phyloP scores from a whole-genome alignment of 2,113 vertebrate species.

The Todiramphus saurophagus region DNA sequence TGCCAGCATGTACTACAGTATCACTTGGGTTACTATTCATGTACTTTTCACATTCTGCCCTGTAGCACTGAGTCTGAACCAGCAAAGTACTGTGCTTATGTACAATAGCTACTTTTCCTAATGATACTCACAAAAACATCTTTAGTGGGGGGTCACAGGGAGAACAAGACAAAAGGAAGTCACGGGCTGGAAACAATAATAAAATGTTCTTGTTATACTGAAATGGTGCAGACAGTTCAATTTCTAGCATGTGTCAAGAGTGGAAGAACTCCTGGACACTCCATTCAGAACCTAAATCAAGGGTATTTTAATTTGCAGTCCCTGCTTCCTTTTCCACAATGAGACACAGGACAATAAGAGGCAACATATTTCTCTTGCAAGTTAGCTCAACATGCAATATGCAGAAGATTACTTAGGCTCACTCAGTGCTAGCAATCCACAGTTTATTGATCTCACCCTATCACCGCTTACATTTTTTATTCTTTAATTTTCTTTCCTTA shows the following conservation, averaged over 20 bases:
- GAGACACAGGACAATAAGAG: constrained; percentile 54
- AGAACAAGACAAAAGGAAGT: not conserved
- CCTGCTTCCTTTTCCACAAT: constrained; percentile 56
- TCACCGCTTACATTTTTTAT: constrained; percentile 78
- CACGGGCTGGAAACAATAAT: constrained; percentile 39
- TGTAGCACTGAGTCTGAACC: not conserved
- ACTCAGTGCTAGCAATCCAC: constrained; percentile 71
- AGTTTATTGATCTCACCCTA: constrained; percentile 76
- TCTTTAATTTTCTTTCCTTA: constrained; percentile 80
- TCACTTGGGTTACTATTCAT: not conserved
- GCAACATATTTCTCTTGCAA: constrained; percentile 73
- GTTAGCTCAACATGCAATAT: constrained; percentile 77
- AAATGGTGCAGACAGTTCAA: not conserved
- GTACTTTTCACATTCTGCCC: not conserved
- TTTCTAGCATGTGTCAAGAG: constrained; percentile 22
- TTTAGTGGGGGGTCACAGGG: not conserved
- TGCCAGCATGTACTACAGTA: not conserved
- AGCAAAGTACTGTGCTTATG: not conserved
- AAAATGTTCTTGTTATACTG: constrained; percentile 56
- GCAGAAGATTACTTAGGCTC: constrained; percentile 71
- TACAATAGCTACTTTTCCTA: not conserved
- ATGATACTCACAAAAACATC: not conserved
- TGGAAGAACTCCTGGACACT: constrained; percentile 62
- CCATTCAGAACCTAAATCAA: constrained; percentile 72
- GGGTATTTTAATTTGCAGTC: constrained; percentile 76